Evolutionary conservation across 2,888 invertebrate genomes (phyloP).

Genomic region (Philonicus albiceps): DNA sequence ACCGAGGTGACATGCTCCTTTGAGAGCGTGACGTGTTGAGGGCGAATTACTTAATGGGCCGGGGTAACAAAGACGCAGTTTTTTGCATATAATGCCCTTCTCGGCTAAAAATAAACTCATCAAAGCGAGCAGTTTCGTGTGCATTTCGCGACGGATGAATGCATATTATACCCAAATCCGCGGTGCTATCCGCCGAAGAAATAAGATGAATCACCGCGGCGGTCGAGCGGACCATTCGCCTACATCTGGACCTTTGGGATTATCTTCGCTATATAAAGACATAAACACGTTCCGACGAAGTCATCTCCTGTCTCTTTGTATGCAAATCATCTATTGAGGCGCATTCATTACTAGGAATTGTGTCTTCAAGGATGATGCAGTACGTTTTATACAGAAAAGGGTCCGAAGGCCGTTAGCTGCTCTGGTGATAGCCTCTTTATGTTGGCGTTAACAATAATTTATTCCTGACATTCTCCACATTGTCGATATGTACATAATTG

Average conservation of each 20-base stretch:
- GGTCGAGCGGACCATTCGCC: neutral
- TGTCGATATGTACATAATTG: neutral
- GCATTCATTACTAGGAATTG: slow-evolving; percentile 41
- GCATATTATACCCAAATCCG: slow-evolving; percentile 30
- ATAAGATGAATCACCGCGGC: slow-evolving; percentile 37
- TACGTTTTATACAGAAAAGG: neutral
- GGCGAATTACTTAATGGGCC: slow-evolving; percentile 31
- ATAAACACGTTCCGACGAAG: slow-evolving; percentile 40
- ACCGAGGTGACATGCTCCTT: neutral
- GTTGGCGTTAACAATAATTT: slow-evolving; percentile 36
- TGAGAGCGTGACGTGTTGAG: neutral
- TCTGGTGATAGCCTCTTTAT: slow-evolving; percentile 10
- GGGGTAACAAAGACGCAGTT: neutral
- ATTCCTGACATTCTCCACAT: neutral
- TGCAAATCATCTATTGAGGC: slow-evolving; percentile 39
- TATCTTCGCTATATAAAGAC: slow-evolving; percentile 35
- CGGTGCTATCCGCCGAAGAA: neutral
- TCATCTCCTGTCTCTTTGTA: slow-evolving; percentile 40
- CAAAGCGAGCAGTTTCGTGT: slow-evolving; percentile 6
- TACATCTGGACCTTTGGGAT: slow-evolving; percentile 38
- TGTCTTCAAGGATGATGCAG: slow-evolving; percentile 38
- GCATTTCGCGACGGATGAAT: slow-evolving; percentile 28
- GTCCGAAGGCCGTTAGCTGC: slow-evolving; percentile 14
- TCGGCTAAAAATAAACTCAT: slow-evolving; percentile 26
- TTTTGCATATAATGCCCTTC: slow-evolving; percentile 12